Conservation (phyloP, 2,888 invertebrate species). For the Campoplex capitator region DNA sequence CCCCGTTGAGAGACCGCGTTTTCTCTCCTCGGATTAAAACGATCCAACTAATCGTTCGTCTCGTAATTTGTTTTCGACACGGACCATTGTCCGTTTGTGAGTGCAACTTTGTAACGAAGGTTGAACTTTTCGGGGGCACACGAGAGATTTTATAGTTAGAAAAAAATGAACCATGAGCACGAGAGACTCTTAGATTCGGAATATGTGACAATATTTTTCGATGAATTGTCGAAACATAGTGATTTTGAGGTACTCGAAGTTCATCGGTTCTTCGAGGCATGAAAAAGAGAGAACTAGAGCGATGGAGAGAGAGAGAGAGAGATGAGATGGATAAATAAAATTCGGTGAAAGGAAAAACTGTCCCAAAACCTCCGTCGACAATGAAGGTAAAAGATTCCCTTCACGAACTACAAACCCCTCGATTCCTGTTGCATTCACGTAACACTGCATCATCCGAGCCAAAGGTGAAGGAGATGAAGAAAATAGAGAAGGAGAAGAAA, state of each 20-base stretch:
- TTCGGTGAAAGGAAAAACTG: constrained; percentile 61
- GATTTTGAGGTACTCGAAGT: constrained; percentile 24
- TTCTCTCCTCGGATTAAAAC: constrained; percentile 66
- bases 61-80: constrained; percentile 80
- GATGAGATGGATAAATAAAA: constrained; percentile 26
- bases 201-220: constrained; percentile 14
- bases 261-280: constrained; percentile 35
- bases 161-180: constrained; percentile 20
- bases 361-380: constrained; percentile 69
- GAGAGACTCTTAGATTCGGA: not conserved
- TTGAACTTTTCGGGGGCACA: not conserved
- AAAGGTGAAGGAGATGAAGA: constrained; percentile 67
- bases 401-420: constrained; percentile 61
- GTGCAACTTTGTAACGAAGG: constrained; percentile 22
- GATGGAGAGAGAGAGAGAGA: constrained; percentile 2
- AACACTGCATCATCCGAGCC: constrained; percentile 74
- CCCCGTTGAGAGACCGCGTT: constrained; percentile 33
- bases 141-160: not conserved
- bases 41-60: constrained; percentile 80
- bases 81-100: constrained; percentile 74
- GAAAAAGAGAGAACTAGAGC: too few relatives aligned
- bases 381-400: constrained; percentile 67
- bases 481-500: constrained; percentile 66
- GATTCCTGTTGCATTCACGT: constrained; percentile 74
- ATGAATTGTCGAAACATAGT: constrained; percentile 40